Base-by-base conservation (phyloP, 2,888 invertebrate genomes). In the Pinctada fucata region DNA sequence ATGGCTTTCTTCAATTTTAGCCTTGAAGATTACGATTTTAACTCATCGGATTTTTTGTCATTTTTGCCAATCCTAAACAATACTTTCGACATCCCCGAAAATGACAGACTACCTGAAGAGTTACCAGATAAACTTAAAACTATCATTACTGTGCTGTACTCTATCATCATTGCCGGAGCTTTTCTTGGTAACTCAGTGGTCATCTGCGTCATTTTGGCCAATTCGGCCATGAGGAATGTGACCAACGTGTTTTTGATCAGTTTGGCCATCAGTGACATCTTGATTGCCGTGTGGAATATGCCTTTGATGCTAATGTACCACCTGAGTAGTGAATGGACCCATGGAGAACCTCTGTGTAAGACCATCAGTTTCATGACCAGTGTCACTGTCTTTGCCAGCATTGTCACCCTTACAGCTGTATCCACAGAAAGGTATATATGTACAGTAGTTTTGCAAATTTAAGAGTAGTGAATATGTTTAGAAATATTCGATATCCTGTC, bases 171-270 rank as follows among this genome's bases (percentile, higher is more conserved):
- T 45, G 66, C 81, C 3, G 82, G 83, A 8, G 85, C 88, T 0
- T 74, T 87, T 5, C 3, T 84, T 13, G 89, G 87, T 8, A 90
- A 89, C 76, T 65, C 76, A 3, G 72, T 85, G 45, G 87, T 90
- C 13, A 76, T 88, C n/a, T 65, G 82, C 6, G 86, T 89, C 16
- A 86, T 89, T 13, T 70, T 80, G 5, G 58, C 74, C 5, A 83
- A 83, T 65, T 80, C 79, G 64, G 79, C 83, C 48, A 79, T 87
- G 79, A 79, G 88, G 65, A 85, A 86, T 0, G 85, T 86, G 2
- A 89, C 89, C 3, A 85, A 90, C 80, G 79, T 86, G 70, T 88
- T 89, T 78, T 83, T 89, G 5, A 72, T 88, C 51, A 89, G 89
- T 1, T 79, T 90, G 70, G 87, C 88, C 2, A 85, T 86, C 72